These are phyloP conservation scores for Peromyscus maniculatus DNA, from an alignment of 2,113 vertebrate species.

Conservation along the genomic window DNA sequence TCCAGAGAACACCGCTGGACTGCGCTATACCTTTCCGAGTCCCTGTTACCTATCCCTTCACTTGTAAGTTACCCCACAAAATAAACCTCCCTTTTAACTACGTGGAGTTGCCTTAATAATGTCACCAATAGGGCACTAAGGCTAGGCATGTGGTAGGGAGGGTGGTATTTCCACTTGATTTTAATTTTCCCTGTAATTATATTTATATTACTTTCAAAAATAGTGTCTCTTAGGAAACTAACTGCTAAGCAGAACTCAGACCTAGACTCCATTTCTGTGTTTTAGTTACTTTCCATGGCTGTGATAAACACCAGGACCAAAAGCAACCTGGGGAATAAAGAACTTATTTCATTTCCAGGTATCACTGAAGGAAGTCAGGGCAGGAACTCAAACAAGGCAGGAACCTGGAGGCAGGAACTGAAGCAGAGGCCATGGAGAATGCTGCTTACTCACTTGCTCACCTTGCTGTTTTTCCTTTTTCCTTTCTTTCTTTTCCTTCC, in stretches of 20 bases:
- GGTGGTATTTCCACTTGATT: not conserved
- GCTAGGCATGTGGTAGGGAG: accelerated
- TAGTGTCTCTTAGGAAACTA: not conserved
- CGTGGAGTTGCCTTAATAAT: too few species aligned
- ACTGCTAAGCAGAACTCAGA: not conserved
- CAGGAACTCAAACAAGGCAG: not conserved
- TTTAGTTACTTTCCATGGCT: not conserved
- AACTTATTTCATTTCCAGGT: not conserved
- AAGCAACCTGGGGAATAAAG: not conserved
- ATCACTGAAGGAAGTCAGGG: not conserved
- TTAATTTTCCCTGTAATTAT: not conserved
- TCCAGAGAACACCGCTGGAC: too few species aligned
- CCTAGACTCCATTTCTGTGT: not conserved
- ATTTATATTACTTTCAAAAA: not conserved
- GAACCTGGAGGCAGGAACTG: not conserved
- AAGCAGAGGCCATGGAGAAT: not conserved
- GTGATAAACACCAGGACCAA: not conserved
- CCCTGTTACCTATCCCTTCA: too few species aligned
- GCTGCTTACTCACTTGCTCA: not conserved
- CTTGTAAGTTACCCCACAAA: too few species aligned
- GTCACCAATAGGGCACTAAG: too few species aligned
- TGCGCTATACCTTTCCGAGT: too few species aligned
- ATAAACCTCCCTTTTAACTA: too few species aligned
- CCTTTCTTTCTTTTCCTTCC: not conserved
- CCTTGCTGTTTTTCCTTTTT: not conserved